Percentiles rank a stretch among this genome's conserved stretches.
These are phyloP conservation scores for Crocallis elinguaria DNA, from an alignment of 2,888 invertebrate genomes.

Conservation along the genomic window DNA sequence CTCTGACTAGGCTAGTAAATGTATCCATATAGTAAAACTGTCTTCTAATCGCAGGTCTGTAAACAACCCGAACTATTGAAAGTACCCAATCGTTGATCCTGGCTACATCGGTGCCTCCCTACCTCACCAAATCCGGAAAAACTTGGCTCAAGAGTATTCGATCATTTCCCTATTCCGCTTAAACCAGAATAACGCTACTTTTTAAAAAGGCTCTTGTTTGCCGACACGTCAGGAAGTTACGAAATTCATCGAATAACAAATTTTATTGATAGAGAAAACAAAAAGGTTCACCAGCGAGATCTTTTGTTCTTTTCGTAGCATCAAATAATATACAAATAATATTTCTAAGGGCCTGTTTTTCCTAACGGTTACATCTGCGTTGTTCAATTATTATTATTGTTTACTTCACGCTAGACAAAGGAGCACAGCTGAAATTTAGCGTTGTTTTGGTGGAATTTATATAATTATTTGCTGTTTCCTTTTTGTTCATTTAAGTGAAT, in stretches of 20 bases:
- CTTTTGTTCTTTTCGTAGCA: not conserved
- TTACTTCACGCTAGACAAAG: too few species aligned
- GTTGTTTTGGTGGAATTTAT: too few species aligned
- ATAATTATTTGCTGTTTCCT: too few species aligned
- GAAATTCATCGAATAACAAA: conserved; percentile 15
- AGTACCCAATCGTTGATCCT: not conserved
- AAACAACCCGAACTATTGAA: not conserved
- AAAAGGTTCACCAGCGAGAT: conserved; percentile 1
- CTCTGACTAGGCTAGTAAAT: too few species aligned
- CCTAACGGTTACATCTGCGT: too few species aligned
- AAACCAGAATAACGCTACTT: conserved; percentile 10
- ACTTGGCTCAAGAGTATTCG: conserved; percentile 6
- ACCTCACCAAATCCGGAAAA: not conserved
- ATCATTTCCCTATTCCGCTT: conserved; percentile 2
- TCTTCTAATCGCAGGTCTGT: too few species aligned
- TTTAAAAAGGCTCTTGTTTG: conserved; percentile 16
- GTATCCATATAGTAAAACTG: too few species aligned
- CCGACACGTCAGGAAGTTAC: conserved; percentile 14
- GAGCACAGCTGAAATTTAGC: too few species aligned
- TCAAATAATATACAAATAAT: not conserved
- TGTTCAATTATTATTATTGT: too few species aligned
- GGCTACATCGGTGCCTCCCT: not conserved
- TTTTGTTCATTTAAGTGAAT: too few species aligned
- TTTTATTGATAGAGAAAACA: conserved; percentile 15
- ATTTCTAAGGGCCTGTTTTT: too few species aligned